These are phyloP conservation scores for Pterostichus madidus DNA, from an alignment of 2,888 invertebrate genomes.

Conservation along the genomic window DNA sequence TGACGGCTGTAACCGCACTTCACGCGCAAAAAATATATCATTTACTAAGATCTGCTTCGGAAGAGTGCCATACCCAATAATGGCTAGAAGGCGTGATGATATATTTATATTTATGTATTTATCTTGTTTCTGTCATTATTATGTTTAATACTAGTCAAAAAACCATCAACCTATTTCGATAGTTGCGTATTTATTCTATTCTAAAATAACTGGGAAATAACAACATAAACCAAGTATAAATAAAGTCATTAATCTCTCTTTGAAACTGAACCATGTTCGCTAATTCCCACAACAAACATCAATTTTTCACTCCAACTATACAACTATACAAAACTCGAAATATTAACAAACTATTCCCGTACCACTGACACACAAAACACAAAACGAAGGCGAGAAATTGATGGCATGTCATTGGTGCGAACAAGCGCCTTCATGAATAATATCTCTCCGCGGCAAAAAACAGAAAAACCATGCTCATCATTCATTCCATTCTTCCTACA, in stretches of 20 bases:
- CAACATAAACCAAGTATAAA: neutral
- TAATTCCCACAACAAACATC: neutral
- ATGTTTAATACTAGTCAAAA: too few relatives aligned
- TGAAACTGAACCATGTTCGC: neutral
- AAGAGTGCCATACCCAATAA: too few relatives aligned
- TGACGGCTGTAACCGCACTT: too few relatives aligned
- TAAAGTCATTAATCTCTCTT: neutral
- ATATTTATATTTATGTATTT: too few relatives aligned
- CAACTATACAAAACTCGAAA: neutral
- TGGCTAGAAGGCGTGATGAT: too few relatives aligned
- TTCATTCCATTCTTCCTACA: conserved; percentile 2
- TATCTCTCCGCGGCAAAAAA: neutral
- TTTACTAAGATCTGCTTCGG: too few relatives aligned
- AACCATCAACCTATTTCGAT: too few relatives aligned
- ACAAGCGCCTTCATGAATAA: conserved; percentile 20
- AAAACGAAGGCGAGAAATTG: neutral
- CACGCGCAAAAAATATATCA: too few relatives aligned
- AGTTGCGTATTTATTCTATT: too few relatives aligned
- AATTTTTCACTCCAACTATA: neutral
- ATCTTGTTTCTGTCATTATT: too few relatives aligned
- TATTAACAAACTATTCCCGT: conserved; percentile 1
- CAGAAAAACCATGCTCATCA: conserved; percentile 9
- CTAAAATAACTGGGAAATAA: too few relatives aligned
- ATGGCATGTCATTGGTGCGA: conserved; percentile 10
- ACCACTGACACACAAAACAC: neutral